These are phyloP conservation scores for Neodontobutis hainanensis DNA, from an alignment of 2,113 vertebrate genomes.

Conservation along the genomic window DNA sequence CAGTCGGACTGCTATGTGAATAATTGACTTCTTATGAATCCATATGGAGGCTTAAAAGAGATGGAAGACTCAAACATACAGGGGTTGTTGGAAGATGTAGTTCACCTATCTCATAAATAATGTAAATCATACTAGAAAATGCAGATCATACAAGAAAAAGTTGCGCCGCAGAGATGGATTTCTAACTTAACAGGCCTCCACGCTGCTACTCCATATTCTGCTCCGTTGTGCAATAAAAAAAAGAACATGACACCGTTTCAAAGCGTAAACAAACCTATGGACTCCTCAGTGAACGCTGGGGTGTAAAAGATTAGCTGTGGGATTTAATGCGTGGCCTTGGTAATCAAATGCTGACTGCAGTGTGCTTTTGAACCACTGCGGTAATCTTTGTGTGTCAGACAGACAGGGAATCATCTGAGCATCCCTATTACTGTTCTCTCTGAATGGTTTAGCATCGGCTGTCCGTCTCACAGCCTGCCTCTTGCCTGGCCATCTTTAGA, in stretches of 20 bases:
- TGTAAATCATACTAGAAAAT: not conserved
- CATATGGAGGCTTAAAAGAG: not conserved
- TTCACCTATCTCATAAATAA: not conserved
- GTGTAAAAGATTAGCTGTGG: conserved; percentile 13
- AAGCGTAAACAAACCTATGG: conserved; percentile 23
- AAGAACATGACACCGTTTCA: not conserved
- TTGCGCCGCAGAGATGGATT: not conserved
- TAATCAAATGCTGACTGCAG: conserved; percentile 32
- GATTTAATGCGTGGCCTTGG: conserved; percentile 25
- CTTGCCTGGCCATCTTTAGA: conserved; percentile 18
- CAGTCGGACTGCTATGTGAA: not conserved
- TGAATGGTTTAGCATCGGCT: conserved; percentile 16
- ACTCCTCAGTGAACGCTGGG: conserved; percentile 13
- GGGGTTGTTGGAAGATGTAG: not conserved
- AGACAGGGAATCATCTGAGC: conserved; percentile 24
- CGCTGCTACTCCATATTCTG: too few species aligned
- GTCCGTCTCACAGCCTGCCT: conserved; percentile 13
- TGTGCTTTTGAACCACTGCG: conserved; percentile 21
- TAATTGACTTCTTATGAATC: not conserved
- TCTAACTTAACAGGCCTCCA: not conserved
- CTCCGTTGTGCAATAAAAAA: conserved; percentile 5
- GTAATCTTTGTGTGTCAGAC: conserved; percentile 16
- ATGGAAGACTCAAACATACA: not conserved
- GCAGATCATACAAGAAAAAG: not conserved
- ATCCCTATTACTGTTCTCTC: conserved; percentile 33